These are phyloP conservation scores for Archips crataeganus DNA, from an alignment of 2,888 invertebrate genomes.

Conservation along the genomic window DNA sequence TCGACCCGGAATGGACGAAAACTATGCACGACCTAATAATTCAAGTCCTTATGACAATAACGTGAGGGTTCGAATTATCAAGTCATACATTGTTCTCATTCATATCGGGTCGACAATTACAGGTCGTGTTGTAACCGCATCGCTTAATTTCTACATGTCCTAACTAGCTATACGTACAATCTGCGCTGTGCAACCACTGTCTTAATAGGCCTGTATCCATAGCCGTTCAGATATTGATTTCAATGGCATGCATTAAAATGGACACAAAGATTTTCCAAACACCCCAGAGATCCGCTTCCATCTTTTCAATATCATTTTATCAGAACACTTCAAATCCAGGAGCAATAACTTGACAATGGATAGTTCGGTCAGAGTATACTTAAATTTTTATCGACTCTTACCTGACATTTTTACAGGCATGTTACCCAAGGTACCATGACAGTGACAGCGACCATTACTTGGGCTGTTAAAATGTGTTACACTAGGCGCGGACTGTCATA, in stretches of 20 bases:
- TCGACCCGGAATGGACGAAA: no score
- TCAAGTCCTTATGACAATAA: no score
- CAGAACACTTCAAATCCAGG: conserved; percentile 28
- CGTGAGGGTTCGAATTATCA: no score
- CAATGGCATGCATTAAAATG: neutral
- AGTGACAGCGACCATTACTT: neutral
- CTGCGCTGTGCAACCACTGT: no score
- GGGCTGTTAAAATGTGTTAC: conserved; percentile 12
- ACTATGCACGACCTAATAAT: no score
- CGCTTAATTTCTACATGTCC: no score
- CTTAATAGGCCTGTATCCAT: neutral
- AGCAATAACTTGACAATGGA: conserved; percentile 22
- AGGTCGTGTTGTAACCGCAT: no score
- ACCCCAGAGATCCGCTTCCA: neutral
- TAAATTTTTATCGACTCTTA: conserved; percentile 13
- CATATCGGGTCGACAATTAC: no score
- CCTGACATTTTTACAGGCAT: conserved; percentile 16
- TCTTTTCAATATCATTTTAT: conserved; percentile 17
- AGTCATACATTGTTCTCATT: no score
- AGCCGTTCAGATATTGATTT: neutral
- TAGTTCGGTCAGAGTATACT: conserved; percentile 13
- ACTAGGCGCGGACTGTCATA: conserved; percentile 15
- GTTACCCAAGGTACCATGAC: neutral
- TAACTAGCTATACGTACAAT: no score
- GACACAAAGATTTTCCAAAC: neutral